A percentile compares a stretch with the other conserved stretches of the same genome.
These are phyloP conservation scores for Buceros bicornis DNA, from an alignment of 2,797 vertebrate genomes.

Conservation along the genomic window DNA sequence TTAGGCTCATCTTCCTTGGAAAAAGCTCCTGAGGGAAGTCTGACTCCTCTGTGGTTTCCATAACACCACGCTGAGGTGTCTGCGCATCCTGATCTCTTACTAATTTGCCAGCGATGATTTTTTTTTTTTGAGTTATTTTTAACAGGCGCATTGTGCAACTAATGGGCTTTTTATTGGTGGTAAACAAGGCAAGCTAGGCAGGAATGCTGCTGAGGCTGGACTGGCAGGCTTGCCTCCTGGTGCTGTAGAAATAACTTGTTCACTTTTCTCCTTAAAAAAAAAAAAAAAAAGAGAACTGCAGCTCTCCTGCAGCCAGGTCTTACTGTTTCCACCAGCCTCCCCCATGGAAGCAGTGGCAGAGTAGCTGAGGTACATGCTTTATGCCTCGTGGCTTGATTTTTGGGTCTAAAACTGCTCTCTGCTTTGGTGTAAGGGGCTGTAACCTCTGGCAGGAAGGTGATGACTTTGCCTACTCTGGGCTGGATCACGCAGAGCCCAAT, in stretches of 20 bases:
- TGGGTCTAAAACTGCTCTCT: not conserved
- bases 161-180: slow-evolving; percentile 66
- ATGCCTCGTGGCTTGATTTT: not conserved
- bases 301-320: not conserved
- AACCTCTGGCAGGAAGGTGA: not conserved
- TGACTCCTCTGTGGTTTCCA: slow-evolving; percentile 50
- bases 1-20: not conserved
- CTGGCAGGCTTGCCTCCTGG: not conserved
- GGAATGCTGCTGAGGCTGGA: slow-evolving; percentile 17
- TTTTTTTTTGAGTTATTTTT: slow-evolving; percentile 52
- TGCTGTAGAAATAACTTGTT: not conserved
- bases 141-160: slow-evolving; percentile 48
- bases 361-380: not conserved
- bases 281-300: too few species aligned
- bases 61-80: slow-evolving; percentile 49
- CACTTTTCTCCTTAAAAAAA: not conserved
- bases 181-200: slow-evolving; percentile 36
- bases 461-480: not conserved
- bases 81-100: slow-evolving; percentile 28
- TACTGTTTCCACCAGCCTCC: not conserved
- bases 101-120: slow-evolving; percentile 64
- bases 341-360: rapidly evolving
- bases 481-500: not conserved
- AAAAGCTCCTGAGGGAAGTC: slow-evolving; percentile 23
- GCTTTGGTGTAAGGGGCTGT: not conserved